Percentiles rank a stretch among this genome's conserved stretches.
Evolutionary conservation across 1,140 invertebrate species (phyloP).

Genomic region (Lucilia sericata): DNA sequence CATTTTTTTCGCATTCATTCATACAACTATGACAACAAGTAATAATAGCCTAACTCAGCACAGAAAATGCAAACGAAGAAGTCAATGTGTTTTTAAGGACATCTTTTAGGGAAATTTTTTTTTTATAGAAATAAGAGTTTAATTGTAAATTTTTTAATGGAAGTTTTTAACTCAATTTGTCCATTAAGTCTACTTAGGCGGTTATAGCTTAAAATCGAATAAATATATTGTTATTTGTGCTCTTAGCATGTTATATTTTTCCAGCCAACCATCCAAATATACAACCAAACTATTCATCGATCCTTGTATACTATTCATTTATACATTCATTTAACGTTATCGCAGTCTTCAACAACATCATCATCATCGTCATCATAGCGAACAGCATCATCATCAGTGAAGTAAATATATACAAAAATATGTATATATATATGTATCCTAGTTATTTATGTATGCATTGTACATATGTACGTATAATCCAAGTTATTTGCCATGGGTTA

Average conservation of each 20-base stretch:
- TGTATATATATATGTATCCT: neutral
- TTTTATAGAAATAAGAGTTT: too few relatives aligned
- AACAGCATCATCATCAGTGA: neutral
- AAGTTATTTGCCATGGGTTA: neutral
- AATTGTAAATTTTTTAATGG: too few relatives aligned
- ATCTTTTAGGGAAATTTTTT: too few relatives aligned
- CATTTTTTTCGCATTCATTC: neutral
- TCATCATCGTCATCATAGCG: neutral
- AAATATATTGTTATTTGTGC: neutral
- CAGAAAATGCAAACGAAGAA: too few relatives aligned
- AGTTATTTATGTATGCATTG: too few relatives aligned
- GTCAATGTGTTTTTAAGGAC: too few relatives aligned
- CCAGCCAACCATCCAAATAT: neutral
- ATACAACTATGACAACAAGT: too few relatives aligned
- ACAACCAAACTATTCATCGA: neutral
- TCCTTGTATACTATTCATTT: neutral
- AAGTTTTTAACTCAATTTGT: too few relatives aligned
- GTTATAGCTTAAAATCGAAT: too few relatives aligned
- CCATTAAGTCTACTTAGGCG: too few relatives aligned
- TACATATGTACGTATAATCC: neutral
- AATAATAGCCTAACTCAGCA: too few relatives aligned
- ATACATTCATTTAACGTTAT: constrained; percentile 4
- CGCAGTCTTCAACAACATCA: neutral
- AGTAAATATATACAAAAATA: neutral
- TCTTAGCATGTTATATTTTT: neutral